Percentiles rank a stretch among this genome's conserved stretches.
These are phyloP conservation scores for Macrobrachium rosenbergii DNA, from an alignment of 1,140 invertebrate species.

Conservation along the genomic window DNA sequence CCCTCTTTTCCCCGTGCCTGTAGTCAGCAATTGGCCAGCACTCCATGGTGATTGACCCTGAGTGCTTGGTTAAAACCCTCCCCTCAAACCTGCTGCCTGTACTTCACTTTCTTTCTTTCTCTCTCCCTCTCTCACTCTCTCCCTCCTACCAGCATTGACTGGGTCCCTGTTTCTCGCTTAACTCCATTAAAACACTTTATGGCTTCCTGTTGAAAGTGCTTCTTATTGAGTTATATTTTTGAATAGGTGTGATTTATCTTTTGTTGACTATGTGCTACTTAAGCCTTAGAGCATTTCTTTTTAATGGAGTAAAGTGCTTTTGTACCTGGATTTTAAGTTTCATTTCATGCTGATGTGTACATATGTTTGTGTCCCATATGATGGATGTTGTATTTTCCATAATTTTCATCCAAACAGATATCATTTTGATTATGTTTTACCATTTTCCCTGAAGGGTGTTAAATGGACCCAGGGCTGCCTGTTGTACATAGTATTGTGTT, in stretches of 20 bases:
- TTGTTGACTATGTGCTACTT: neutral
- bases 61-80: too few species aligned
- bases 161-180: too few species aligned
- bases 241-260: neutral
- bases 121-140: too few species aligned
- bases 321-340: neutral
- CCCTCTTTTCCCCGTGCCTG: neutral
- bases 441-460: constrained; percentile 42
- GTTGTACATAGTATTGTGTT: constrained; percentile 18
- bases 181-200: too few species aligned
- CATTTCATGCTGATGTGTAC: constrained; percentile 1
- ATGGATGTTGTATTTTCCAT: constrained; percentile 24
- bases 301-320: constrained; percentile 32
- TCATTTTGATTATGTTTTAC: constrained; percentile 1
- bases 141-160: too few species aligned
- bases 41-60: too few species aligned
- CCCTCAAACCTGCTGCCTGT: too few species aligned
- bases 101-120: too few species aligned
- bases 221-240: too few species aligned
- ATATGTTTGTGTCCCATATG: constrained; percentile 12
- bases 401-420: neutral
- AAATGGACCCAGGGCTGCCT: constrained; percentile 39
- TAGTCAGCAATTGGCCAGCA: neutral
- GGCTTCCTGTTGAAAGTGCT: too few species aligned
- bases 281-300: neutral